Evolutionary conservation across 2,888 invertebrate species (phyloP).

Genomic region (Mesoligia furuncula): DNA sequence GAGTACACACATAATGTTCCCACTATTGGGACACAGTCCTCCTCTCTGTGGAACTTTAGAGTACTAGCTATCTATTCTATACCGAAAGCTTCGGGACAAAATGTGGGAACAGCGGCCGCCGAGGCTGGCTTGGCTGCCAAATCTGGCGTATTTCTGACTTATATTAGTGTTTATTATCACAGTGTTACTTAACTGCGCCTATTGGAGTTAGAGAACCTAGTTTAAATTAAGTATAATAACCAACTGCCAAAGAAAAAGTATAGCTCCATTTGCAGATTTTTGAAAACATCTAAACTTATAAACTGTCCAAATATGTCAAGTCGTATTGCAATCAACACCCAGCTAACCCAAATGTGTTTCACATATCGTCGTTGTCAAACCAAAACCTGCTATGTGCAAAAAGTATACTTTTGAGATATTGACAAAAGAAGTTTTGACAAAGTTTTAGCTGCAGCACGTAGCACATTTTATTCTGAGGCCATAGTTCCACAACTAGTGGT

Average conservation of each 20-base stretch:
- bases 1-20: not conserved
- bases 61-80: not conserved
- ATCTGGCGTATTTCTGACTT: conserved; percentile 30
- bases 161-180: conserved; percentile 36
- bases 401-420: no score
- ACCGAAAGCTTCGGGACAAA: conserved; percentile 8
- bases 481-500: no score
- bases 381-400: no score
- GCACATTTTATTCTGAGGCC: no score
- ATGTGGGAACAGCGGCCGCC: not conserved
- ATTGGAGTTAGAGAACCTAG: conserved; percentile 5
- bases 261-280: no score
- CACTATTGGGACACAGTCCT: not conserved
- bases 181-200: conserved; percentile 15
- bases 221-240: conserved; percentile 16
- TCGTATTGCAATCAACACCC: not conserved
- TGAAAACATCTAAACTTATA: not conserved
- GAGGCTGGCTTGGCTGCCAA: conserved; percentile 41
- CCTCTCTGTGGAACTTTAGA: not conserved
- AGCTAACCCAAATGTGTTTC: not conserved
- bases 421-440: no score
- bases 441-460: no score
- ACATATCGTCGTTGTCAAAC: no score
- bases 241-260: no score
- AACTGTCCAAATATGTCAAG: not conserved